phyloP scores from a whole-genome alignment of 2,888 invertebrate genomes.

The Cylindroiulus punctatus region DNA sequence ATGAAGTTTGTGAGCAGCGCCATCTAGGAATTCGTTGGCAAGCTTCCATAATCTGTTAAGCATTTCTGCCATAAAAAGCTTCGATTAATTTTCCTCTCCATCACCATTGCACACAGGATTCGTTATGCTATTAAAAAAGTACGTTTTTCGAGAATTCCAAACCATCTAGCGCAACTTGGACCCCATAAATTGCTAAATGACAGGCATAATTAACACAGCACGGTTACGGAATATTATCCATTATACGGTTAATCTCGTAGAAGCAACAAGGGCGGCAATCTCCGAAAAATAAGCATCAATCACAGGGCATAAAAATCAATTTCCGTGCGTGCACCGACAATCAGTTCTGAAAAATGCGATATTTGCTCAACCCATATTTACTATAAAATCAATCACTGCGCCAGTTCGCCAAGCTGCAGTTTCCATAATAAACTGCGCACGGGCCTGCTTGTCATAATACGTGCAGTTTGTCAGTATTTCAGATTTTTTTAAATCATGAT shows the following conservation, averaged over 20 bases:
- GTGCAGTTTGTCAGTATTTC: neutral
- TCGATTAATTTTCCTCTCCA: neutral
- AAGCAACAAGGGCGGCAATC: slow-evolving; percentile 18
- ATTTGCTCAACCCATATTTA: slow-evolving; percentile 18
- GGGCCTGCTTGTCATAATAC: slow-evolving; percentile 18
- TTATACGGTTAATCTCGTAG: slow-evolving; percentile 9
- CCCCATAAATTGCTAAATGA: slow-evolving; percentile 6
- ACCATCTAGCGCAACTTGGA: neutral
- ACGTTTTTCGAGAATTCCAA: neutral
- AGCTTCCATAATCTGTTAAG: neutral
- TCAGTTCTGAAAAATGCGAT: slow-evolving; percentile 18
- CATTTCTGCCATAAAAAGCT: neutral
- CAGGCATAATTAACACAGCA: slow-evolving; percentile 18
- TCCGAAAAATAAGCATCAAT: slow-evolving; percentile 5
- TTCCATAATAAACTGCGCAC: slow-evolving; percentile 7
- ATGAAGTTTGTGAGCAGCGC: neutral
- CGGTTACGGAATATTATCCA: neutral
- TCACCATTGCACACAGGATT: neutral
- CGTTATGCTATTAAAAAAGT: slow-evolving; percentile 1
- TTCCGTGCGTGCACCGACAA: slow-evolving; percentile 9
- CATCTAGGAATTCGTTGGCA: neutral
- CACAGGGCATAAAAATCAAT: neutral
- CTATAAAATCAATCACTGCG: slow-evolving; percentile 18
- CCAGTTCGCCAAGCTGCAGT: slow-evolving; percentile 18
- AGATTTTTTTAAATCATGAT: neutral